Evolutionary conservation across 2,888 invertebrate species (phyloP).

Genomic region (Julus scandinavius): DNA sequence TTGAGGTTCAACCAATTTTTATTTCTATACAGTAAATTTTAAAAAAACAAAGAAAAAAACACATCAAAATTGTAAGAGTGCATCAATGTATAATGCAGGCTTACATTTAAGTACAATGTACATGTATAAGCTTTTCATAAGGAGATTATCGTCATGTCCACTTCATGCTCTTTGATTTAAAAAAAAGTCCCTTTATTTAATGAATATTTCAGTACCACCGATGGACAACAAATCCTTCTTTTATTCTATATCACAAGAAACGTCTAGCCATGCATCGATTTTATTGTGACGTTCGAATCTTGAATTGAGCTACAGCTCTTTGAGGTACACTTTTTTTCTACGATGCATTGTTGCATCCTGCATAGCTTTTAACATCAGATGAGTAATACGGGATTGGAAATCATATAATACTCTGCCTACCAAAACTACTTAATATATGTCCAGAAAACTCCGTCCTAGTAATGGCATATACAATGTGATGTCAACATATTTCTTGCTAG

Average conservation of each 20-base stretch:
- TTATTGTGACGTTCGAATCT: not conserved
- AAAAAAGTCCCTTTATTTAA: not conserved
- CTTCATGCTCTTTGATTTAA: not conserved
- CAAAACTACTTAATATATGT: not conserved
- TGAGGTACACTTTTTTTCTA: not conserved
- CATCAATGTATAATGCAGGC: conserved; percentile 16
- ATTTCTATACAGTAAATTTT: not conserved
- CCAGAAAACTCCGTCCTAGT: too few relatives aligned
- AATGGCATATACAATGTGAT: too few relatives aligned
- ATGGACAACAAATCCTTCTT: not conserved
- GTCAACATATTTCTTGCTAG: too few relatives aligned
- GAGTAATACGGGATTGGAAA: not conserved
- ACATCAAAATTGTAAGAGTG: conserved; percentile 26
- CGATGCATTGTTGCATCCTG: conserved; percentile 1
- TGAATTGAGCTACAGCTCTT: not conserved
- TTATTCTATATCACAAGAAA: not conserved
- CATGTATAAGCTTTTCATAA: conserved; percentile 23
- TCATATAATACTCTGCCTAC: not conserved
- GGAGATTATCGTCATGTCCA: not conserved
- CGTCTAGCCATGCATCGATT: not conserved
- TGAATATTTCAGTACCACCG: conserved; percentile 23
- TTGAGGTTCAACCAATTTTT: not conserved
- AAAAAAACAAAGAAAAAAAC: not conserved
- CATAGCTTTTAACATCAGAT: conserved; percentile 15
- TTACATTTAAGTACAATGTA: conserved; percentile 22